phyloP scores from a whole-genome alignment of 2,797 vertebrate genomes.

The Yasuhikotakia modesta region DNA sequence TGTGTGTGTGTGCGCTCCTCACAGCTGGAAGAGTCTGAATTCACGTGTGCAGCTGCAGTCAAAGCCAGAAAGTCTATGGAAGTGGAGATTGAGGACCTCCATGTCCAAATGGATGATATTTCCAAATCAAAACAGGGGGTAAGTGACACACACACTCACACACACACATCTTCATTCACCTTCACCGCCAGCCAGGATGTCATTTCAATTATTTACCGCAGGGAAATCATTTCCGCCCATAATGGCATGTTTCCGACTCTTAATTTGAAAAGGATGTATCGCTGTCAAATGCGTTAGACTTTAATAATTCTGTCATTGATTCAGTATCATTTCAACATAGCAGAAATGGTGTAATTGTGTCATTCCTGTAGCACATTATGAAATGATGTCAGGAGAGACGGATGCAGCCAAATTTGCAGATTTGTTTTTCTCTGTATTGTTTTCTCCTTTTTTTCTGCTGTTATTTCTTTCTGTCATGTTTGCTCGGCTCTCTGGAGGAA shows the following conservation, averaged over 20 bases:
- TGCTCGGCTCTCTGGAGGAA: slow-evolving; percentile 45
- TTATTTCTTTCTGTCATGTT: slow-evolving; percentile 41
- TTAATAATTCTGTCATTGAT: slow-evolving; percentile 62
- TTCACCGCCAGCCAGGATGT: slow-evolving; percentile 28
- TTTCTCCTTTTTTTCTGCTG: slow-evolving; percentile 28
- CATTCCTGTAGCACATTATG: slow-evolving; percentile 50
- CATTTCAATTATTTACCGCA: slow-evolving; percentile 58
- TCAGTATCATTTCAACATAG: slow-evolving; percentile 48
- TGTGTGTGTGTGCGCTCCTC: slow-evolving; percentile 1
- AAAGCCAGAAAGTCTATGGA: slow-evolving; percentile 97
- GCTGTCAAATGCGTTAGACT: slow-evolving; percentile 59
- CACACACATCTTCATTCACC: slow-evolving; percentile 32
- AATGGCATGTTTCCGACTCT: slow-evolving; percentile 57
- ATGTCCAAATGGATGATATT: slow-evolving; percentile 95
- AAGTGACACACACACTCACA: slow-evolving; percentile 62
- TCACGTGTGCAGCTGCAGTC: slow-evolving; percentile 90
- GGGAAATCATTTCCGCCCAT: slow-evolving; percentile 59
- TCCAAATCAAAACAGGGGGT: slow-evolving; percentile 90
- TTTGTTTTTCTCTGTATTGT: slow-evolving; percentile 35
- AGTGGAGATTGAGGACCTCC: slow-evolving; percentile 95
- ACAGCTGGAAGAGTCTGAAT: slow-evolving; percentile 96
- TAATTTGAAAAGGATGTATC: slow-evolving; percentile 62
- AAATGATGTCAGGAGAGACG: slow-evolving; percentile 51
- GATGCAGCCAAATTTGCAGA: slow-evolving; percentile 47
- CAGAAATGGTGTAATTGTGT: slow-evolving; percentile 61